Evolutionary conservation across 2,113 vertebrate genomes (phyloP), one percentile per base, ranked within the genome.

Genomic region (Dissostichus mawsoni): DNA sequence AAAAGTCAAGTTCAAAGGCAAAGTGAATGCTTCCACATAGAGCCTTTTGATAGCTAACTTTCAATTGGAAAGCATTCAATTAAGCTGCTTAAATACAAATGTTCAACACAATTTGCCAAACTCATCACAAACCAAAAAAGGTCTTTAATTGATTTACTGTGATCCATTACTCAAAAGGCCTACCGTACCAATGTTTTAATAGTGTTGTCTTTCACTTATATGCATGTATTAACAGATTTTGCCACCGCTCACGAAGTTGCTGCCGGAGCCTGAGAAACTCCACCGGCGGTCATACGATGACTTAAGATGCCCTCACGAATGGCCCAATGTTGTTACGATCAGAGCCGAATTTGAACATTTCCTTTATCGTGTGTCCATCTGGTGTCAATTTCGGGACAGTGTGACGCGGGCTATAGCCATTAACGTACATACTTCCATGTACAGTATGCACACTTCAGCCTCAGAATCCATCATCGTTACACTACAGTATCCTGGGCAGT

Each of bases 381-480:
- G 29, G 29, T 29, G 29, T 29, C 29, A 29, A 29, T 29, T 29
- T 29, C 29, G 29, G 29, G 29, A 29, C 29, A 29, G 29, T 4
- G 29, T 29, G 29, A 29, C 29, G 29, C 29, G 29, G 29, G 29
- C 29, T 29, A 4, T 57, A 36, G 3, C 9, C 5, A 9, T 55
- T 45, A 74, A 67, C 47, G 68, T 8, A 62, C 44, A 76, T 9
- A 64, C 53, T 4, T 3, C 51, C n/a, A 57, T 48, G 53, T 9
- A 50, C n/a, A n/a, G n/a, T 11, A 33, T 18, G 2, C 20, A 51
- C 41, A 50, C 0, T 84, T 65, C 18, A 50, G 63, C 44, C 64
- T 29, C 33, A 81, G 65, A 74, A 66, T 82, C 73, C 41, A 74
- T 76, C 73, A 70, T 76, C 73, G 80, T 78, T 69, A 57, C 63